A percentile compares a stretch with the other conserved stretches of the same genome.
Conservation (phyloP, 1,140 invertebrate species). For the Agrilus planipennis region DNA sequence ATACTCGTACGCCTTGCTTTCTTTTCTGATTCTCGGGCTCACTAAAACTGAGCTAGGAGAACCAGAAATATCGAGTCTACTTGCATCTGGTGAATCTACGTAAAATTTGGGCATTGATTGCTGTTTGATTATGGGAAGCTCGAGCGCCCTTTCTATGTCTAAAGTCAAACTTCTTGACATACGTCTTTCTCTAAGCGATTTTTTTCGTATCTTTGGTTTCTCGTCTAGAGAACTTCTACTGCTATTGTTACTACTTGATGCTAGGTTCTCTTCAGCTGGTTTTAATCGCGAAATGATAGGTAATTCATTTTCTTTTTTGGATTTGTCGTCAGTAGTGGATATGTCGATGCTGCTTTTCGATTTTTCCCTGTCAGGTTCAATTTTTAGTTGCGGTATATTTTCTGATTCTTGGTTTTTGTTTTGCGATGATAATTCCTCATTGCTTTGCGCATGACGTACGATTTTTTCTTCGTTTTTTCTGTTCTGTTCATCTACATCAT, state of each 20-base stretch:
- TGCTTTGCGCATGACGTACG: neutral
- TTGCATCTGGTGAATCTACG: constrained; percentile 12
- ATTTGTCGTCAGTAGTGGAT: neutral
- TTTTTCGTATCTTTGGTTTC: constrained; percentile 11
- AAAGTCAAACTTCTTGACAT: constrained; percentile 11
- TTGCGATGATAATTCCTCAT: neutral
- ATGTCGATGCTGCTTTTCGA: neutral
- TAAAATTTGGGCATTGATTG: constrained; percentile 14
- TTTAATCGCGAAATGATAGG: neutral
- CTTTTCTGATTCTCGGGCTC: constrained; percentile 6
- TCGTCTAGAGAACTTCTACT: neutral
- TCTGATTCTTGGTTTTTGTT: neutral
- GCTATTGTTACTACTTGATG: neutral
- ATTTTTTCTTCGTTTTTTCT: constrained; percentile 1
- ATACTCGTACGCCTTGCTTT: constrained; percentile 2
- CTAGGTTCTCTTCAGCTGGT: neutral
- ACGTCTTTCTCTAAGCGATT: constrained; percentile 12
- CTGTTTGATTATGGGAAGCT: constrained; percentile 14
- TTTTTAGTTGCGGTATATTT: no score
- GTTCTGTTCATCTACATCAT: constrained; percentile 1
- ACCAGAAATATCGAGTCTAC: constrained; percentile 7
- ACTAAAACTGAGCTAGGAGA: constrained; percentile 8
- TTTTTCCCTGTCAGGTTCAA: neutral
- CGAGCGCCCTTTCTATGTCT: constrained; percentile 10
- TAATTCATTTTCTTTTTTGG: neutral